Conservation (phyloP, 2,797 vertebrate genomes). For the Emys orbicularis region DNA sequence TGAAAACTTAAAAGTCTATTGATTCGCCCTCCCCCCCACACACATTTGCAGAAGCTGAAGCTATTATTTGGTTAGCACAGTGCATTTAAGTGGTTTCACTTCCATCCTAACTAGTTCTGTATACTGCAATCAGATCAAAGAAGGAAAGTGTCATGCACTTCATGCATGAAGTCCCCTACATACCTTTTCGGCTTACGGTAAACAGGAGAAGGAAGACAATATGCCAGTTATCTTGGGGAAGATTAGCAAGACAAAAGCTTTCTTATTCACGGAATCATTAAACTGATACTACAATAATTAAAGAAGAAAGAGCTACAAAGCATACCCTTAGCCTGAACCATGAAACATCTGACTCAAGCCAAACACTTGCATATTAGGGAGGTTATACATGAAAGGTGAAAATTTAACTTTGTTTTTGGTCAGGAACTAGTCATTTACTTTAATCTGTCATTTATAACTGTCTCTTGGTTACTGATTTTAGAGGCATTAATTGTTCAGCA, state of each 20-base stretch:
- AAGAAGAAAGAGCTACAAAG: slow-evolving; percentile 51
- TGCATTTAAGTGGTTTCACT: neutral
- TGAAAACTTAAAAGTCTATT: neutral
- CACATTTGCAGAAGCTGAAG: neutral
- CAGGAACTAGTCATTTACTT: slow-evolving; percentile 20
- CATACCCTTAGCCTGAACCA: neutral
- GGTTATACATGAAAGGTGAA: slow-evolving; percentile 22
- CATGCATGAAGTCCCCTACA: neutral
- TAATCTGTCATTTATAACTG: neutral
- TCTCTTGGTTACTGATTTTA: neutral
- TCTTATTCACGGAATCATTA: slow-evolving; percentile 21
- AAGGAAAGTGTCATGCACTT: slow-evolving; percentile 24
- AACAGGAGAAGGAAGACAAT: slow-evolving; percentile 36
- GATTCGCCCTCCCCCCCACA: neutral
- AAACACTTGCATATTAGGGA: neutral
- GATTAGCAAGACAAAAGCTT: neutral
- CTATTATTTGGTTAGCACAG: neutral
- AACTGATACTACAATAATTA: slow-evolving; percentile 58
- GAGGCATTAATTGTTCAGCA: neutral
- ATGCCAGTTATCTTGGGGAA: slow-evolving; percentile 2
- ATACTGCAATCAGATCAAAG: slow-evolving; percentile 25
- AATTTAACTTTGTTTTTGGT: neutral
- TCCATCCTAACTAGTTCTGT: neutral
- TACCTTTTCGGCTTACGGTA: slow-evolving; percentile 24
- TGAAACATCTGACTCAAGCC: neutral